A percentile compares a stretch with the other conserved stretches of the same genome.
phyloP scores from a whole-genome alignment of 2,797 vertebrate genomes.

The Labroides dimidiatus region DNA sequence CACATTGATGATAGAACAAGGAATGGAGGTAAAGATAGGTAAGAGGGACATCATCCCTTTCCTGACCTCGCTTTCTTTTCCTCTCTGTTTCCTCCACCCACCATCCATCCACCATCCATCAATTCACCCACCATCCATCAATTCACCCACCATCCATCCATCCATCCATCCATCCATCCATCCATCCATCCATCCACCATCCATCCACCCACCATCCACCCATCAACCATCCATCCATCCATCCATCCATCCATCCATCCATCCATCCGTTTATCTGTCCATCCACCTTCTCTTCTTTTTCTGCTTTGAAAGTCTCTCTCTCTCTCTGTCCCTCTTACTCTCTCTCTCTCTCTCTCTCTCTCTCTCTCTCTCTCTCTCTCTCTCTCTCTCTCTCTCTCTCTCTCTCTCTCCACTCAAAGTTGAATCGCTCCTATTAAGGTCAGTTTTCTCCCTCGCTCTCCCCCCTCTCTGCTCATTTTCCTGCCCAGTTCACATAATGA shows the following conservation, averaged over 20 bases:
- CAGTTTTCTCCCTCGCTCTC: conserved; percentile 39
- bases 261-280: no score
- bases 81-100: conserved; percentile 16
- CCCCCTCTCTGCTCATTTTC: conserved; percentile 70
- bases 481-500: conserved; percentile 76
- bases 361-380: conserved; percentile 12
- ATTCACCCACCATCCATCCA: no score
- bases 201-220: no score
- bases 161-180: no score
- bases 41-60: conserved; percentile 4
- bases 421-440: conserved; percentile 66
- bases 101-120: conserved; percentile 34
- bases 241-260: no score
- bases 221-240: no score
- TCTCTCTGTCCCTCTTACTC: no score
- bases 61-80: not conserved
- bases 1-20: conserved; percentile 14
- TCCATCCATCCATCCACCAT: no score
- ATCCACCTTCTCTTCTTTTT: no score
- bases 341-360: conserved; percentile 4
- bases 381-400: conserved; percentile 2
- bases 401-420: conserved; percentile 23
- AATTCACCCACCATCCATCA: no score
- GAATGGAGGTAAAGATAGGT: not conserved
- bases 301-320: conserved; percentile 15